Evolutionary conservation across 2,113 vertebrate genomes (phyloP).

Genomic region (Physeter macrocephalus): DNA sequence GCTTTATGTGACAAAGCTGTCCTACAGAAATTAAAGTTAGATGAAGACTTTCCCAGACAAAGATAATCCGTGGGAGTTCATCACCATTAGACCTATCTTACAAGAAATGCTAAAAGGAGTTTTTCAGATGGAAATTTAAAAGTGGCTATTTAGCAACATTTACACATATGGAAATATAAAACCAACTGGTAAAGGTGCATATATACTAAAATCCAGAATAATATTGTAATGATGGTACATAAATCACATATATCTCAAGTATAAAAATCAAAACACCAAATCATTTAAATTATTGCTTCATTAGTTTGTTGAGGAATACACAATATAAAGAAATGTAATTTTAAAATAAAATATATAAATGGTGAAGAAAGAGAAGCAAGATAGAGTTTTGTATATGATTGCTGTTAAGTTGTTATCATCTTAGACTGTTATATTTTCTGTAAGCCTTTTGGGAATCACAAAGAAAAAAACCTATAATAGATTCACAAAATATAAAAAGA

Average conservation of each 20-base stretch:
- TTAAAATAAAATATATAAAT: background rate
- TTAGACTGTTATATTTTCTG: background rate
- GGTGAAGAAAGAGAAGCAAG: background rate
- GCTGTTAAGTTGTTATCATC: background rate
- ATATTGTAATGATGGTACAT: background rate
- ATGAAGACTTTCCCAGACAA: background rate
- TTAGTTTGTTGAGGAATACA: too few relatives aligned
- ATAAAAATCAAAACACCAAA: background rate
- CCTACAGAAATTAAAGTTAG: background rate
- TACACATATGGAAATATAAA: background rate
- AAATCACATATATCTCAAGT: background rate
- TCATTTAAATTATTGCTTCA: background rate
- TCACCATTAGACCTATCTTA: background rate
- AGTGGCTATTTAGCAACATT: background rate
- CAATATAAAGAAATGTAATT: background rate
- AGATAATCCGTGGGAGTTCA: background rate
- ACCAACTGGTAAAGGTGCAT: background rate
- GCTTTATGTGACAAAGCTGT: background rate
- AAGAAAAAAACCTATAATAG: background rate
- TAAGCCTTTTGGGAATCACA: background rate
- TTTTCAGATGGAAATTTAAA: background rate
- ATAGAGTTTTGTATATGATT: background rate
- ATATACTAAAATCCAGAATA: background rate
- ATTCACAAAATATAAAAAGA: background rate
- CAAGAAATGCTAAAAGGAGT: background rate